phyloP scores from a whole-genome alignment of 2,888 invertebrate species.

The Euplexia lucipara region DNA sequence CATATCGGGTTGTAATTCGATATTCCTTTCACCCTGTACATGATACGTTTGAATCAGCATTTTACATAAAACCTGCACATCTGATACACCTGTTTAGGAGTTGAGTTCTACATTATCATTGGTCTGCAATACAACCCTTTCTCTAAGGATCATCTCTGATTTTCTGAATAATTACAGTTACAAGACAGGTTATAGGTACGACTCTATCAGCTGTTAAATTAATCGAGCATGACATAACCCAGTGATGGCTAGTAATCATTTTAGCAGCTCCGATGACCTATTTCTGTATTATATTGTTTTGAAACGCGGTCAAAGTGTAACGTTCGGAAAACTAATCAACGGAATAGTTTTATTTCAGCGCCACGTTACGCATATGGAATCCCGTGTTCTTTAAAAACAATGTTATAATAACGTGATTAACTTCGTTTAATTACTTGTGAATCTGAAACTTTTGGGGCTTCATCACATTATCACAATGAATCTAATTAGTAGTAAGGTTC shows the following conservation, averaged over 20 bases:
- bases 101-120: background rate
- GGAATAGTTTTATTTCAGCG: conserved; percentile 47
- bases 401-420: conserved; percentile 19
- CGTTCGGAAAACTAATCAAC: conserved; percentile 62
- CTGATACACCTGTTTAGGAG: background rate
- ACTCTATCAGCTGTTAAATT: conserved; percentile 20
- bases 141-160: background rate
- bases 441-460: conserved; percentile 30
- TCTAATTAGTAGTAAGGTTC: conserved; percentile 42
- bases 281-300: conserved; percentile 55
- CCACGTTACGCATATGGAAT: conserved; percentile 9
- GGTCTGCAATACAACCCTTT: too few relatives aligned
- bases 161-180: background rate
- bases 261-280: conserved; percentile 53
- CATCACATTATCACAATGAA: conserved; percentile 22
- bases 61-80: background rate
- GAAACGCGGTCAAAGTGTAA: conserved; percentile 59
- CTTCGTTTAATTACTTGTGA: conserved; percentile 28
- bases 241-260: conserved; percentile 48
- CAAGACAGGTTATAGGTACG: background rate
- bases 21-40: too few relatives aligned
- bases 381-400: conserved; percentile 18
- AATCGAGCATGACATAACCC: conserved; percentile 35
- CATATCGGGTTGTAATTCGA: too few relatives aligned
- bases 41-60: too few relatives aligned